Base-by-base conservation (phyloP, 2,113 vertebrate genomes). In the Sakesphorus luctuosus region DNA sequence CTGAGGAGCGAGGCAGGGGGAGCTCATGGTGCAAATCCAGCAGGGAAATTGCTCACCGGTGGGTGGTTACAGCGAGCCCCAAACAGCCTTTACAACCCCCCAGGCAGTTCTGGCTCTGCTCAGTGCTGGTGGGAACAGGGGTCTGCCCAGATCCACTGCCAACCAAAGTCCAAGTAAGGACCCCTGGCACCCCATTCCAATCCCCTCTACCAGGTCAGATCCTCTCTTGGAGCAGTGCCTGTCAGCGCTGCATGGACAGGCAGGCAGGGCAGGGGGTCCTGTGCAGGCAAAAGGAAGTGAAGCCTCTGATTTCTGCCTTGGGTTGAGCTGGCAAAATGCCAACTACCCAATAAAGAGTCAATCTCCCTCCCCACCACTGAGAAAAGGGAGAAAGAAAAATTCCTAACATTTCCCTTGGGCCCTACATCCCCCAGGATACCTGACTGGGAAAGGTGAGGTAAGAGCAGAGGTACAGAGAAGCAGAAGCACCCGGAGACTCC, bases 121-220 rank as follows among this genome's bases (percentile, higher is more conserved):
- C 29, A 6, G 36, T 1, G 6, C 11, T 0, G 0, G 8, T 25
- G 31, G 1, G 9, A 84, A 13, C 9, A 1, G 2, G 18, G 17
- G 29, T 3, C 25, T 47, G 36, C n/a, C 28, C 11, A 4, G 6
- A 7, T 6, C 5, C 16, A 0, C 28, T 1, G 50, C 53, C 35
- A 46, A 18, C 14, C 35, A 6, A 68, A 15, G 31, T 46, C 26
- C 25, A 7, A 28, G 19, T 21, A 50, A 17, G 10, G 16, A 55
- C 20, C 17, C 29, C 26, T 36, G 2, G 7, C 6, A 28, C 31
- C 65, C 69, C 6, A 2, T 43, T 52, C 55, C 7, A 13, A n/a
- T 29, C 25, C 68, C 47, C 31, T 25, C 29, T 8, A 10, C 35
- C 12, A 4, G 17, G 28, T 2, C 55, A 40, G 4, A 35, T 4